phyloP scores from a whole-genome alignment of 2,888 invertebrate species.

The Andrena minutula region DNA sequence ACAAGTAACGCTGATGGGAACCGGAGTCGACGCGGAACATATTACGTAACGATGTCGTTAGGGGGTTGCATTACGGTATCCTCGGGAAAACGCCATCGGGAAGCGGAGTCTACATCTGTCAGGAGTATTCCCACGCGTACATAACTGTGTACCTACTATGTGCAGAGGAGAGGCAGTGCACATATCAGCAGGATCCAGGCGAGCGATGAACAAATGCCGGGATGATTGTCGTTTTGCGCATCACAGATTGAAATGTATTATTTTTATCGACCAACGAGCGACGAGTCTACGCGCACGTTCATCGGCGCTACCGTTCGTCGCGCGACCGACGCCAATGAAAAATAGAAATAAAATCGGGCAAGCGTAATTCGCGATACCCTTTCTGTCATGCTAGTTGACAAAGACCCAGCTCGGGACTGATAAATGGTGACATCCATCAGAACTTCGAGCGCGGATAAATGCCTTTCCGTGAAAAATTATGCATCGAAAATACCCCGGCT shows the following conservation, averaged over 20 bases:
- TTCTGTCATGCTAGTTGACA: conserved; percentile 35
- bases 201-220: conserved; percentile 4
- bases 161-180: no score
- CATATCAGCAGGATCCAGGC: neutral
- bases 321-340: conserved; percentile 13
- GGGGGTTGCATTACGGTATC: conserved; percentile 30
- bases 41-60: conserved; percentile 32
- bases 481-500: neutral
- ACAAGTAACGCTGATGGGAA: neutral
- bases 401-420: conserved; percentile 26
- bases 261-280: conserved; percentile 34
- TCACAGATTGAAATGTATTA: conserved; percentile 29
- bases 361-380: conserved; percentile 38
- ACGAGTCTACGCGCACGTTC: conserved; percentile 5
- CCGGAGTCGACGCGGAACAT: neutral
- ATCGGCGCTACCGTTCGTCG: conserved; percentile 1
- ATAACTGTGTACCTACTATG: no score
- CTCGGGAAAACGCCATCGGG: neutral
- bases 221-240: conserved; percentile 33
- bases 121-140: neutral
- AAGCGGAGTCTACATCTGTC: neutral
- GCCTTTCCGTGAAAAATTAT: conserved; percentile 1
- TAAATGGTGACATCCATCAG: conserved; percentile 37
- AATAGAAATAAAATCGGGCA: conserved; percentile 36
- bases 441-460: neutral